phyloP scores from a whole-genome alignment of 2,888 invertebrate genomes.

The Chrysolina oricalcia region DNA sequence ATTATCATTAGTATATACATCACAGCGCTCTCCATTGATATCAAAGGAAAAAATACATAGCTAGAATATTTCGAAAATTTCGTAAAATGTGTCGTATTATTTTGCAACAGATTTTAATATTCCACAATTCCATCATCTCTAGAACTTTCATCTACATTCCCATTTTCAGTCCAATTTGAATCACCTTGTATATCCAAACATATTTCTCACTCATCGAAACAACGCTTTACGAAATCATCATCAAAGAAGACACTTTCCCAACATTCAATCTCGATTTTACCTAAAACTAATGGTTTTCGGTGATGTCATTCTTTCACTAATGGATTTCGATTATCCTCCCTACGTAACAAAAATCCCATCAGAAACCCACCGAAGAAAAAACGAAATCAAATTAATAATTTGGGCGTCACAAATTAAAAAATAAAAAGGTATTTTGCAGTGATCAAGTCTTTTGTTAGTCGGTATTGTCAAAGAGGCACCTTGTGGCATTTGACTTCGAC shows the following conservation, averaged over 20 bases:
- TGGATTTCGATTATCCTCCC: constrained; percentile 44
- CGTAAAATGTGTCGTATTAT: no score
- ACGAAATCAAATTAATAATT: constrained; percentile 54
- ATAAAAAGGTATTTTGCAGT: constrained; percentile 58
- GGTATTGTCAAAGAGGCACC: constrained; percentile 67
- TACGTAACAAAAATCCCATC: constrained; percentile 42
- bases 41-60: no score
- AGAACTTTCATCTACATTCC: background rate
- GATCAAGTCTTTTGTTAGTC: constrained; percentile 57
- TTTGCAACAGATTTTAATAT: background rate
- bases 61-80: no score
- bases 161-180: background rate
- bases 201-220: background rate
- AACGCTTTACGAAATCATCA: constrained; percentile 5
- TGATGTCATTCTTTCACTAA: constrained; percentile 45
- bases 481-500: constrained; percentile 64
- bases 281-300: constrained; percentile 33
- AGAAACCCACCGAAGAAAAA: constrained; percentile 39
- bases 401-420: constrained; percentile 56
- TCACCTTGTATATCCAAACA: background rate
- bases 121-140: background rate
- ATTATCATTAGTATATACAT: no score
- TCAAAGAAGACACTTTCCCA: constrained; percentile 10
- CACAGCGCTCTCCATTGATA: no score
- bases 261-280: constrained; percentile 10